Percentiles rank a stretch among this genome's conserved stretches.
Conservation (phyloP, 1,140 invertebrate genomes). For the Drosophila virilis region DNA sequence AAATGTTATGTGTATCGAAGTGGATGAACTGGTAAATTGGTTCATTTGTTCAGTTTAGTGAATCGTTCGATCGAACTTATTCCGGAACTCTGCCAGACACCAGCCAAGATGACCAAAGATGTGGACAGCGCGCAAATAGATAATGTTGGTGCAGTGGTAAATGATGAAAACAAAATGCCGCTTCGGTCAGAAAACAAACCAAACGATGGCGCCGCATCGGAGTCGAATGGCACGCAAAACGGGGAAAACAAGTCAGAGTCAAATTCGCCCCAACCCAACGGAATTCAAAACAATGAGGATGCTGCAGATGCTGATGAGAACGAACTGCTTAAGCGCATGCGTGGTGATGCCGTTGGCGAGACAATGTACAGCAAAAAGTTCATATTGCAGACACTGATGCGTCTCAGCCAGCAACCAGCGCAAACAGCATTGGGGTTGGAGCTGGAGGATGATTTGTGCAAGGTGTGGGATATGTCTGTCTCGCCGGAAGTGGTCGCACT, state of each 20-base stretch:
- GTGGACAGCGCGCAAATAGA: conserved; percentile 32
- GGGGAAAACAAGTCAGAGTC: conserved; percentile 26
- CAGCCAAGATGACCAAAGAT: conserved; percentile 47
- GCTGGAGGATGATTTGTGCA: conserved; percentile 89
- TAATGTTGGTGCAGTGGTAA: conserved; percentile 10
- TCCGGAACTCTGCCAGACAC: conserved; percentile 23
- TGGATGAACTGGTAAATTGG: neutral
- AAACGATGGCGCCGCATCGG: neutral
- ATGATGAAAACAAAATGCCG: conserved; percentile 16
- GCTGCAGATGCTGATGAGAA: conserved; percentile 43
- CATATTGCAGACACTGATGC: conserved; percentile 88
- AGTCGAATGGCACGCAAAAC: conserved; percentile 9
- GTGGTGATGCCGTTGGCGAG: conserved; percentile 90
- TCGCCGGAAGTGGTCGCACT: conserved; percentile 89
- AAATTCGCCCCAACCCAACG: conserved; percentile 49
- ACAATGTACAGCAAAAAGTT: conserved; percentile 91
- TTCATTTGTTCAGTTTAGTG: conserved; percentile 9
- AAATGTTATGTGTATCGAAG: conserved; percentile 13
- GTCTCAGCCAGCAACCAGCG: conserved; percentile 82
- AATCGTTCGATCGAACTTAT: conserved; percentile 16
- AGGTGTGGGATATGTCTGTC: conserved; percentile 91
- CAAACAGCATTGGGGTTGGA: conserved; percentile 83
- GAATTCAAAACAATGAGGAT: conserved; percentile 41
- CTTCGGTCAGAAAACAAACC: conserved; percentile 17
- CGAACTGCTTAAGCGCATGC: conserved; percentile 85